Base-by-base conservation (phyloP, 2,888 invertebrate species). In the Seladonia tumulorum region DNA sequence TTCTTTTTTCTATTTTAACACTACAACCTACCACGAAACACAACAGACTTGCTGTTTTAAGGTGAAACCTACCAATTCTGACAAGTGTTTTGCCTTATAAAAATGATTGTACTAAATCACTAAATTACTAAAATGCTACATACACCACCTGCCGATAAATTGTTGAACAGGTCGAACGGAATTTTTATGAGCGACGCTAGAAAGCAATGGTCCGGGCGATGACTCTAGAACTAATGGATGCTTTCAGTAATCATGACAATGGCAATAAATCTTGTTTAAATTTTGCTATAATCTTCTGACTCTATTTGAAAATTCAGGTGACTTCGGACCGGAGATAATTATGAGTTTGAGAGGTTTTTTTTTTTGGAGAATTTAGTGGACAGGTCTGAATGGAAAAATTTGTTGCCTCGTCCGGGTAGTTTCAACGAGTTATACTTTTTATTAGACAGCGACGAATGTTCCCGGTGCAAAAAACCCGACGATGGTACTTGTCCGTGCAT, bases 401-500 rank as follows among this genome's bases (percentile, higher is more conserved):
- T 60, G 14, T 0, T 25, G 14, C 25, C 25, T 60, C 60, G 60
- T 5, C 0, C 25, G 29, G 25, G 14, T 5, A 29, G 25, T 25
- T 25, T 60, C 60, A 5, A 25, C 60, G 60, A 25, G 60, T 60
- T 60, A 60, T 5, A 60, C 16, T 60, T 60, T 60, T 25, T 60
- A 60, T 60, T 29, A 35, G 35, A 22, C 16, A 18, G 66, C 66
- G 35, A 35, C 66, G 35, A 18, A 29, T 18, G 29, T 35, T 8
- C 18, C 16, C 66, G 66, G 18, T 18, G 3, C 18, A 35, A 8
- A 63, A 18, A 66, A 35, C 18, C 8, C 16, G 35, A 29, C 35
- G 66, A 66, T 66, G 49, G 49, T 63, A 42, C 60, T 72, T 63
- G 75, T 42, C 22, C 63, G 53, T 29, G 75, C 53, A 29, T 70